These are phyloP conservation scores for Aporophyla nigra DNA, from an alignment of 2,888 invertebrate species.

Conservation along the genomic window DNA sequence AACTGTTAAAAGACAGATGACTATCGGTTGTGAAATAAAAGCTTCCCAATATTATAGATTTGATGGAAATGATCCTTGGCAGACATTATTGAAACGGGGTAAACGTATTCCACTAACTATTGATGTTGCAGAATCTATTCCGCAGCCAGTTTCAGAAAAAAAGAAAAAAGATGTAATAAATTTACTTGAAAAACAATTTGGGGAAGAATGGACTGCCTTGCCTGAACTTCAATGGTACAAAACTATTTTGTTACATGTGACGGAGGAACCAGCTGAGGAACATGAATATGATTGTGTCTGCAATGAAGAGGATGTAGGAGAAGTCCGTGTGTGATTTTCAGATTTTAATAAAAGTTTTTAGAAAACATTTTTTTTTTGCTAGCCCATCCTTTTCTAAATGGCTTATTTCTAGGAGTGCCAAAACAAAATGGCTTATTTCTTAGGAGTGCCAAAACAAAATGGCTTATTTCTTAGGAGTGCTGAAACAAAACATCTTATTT, in stretches of 20 bases:
- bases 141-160: conserved; percentile 44
- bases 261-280: conserved; percentile 47
- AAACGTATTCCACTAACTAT: conserved; percentile 36
- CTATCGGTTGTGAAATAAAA: conserved; percentile 37
- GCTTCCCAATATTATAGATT: conserved; percentile 34
- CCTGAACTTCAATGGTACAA: conserved; percentile 49
- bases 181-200: conserved; percentile 42
- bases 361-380: conserved; percentile 40
- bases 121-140: conserved; percentile 43
- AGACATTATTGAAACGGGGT: conserved; percentile 32
- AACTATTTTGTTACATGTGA: conserved; percentile 41
- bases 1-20: conserved; percentile 34
- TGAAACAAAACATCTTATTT: conserved; percentile 39
- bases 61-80: conserved; percentile 30
- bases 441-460: too few species aligned
- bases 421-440: too few species aligned
- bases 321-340: conserved; percentile 47
- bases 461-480: conserved; percentile 33
- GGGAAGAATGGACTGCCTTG: conserved; percentile 38
- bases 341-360: conserved; percentile 40
- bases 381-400: conserved; percentile 29
- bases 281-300: conserved; percentile 47
- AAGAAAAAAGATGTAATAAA: conserved; percentile 45
- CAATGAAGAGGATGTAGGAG: conserved; percentile 47
- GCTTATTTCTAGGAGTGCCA: neutral